A percentile compares a stretch with the other conserved stretches of the same genome.
These are phyloP conservation scores for Hanleya hanleyi DNA, from an alignment of 2,888 invertebrate species.

Conservation along the genomic window DNA sequence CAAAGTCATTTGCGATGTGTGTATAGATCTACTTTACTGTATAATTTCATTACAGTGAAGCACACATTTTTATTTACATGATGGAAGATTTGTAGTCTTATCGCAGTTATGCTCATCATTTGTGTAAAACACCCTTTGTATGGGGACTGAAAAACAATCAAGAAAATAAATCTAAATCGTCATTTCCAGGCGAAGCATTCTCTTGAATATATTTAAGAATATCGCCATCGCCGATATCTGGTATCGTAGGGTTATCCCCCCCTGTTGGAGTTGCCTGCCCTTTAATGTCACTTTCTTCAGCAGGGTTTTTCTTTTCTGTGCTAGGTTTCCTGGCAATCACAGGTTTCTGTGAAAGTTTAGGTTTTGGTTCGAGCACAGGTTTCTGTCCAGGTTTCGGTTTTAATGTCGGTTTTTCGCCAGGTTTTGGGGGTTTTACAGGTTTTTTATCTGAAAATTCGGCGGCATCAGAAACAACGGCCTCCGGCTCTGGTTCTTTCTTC, in stretches of 20 bases:
- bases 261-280: background rate
- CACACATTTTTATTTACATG: no score
- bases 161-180: constrained; percentile 59
- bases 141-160: no score
- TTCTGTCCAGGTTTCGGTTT: constrained; percentile 23
- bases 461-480: no score
- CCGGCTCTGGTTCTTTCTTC: no score
- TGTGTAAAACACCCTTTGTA: no score
- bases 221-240: constrained; percentile 34
- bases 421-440: constrained; percentile 21
- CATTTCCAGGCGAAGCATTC: constrained; percentile 36
- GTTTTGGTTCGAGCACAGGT: background rate
- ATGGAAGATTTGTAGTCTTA: no score
- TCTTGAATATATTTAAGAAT: constrained; percentile 58
- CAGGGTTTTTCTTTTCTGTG: background rate
- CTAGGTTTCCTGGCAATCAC: background rate
- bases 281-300: constrained; percentile 12
- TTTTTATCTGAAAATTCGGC: no score
- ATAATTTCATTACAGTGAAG: no score
- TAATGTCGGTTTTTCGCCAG: constrained; percentile 31
- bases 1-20: no score
- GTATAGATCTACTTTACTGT: no score
- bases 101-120: no score
- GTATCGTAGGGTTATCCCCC: background rate
- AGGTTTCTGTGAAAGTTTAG: constrained; percentile 8